A percentile compares a stretch with the other conserved stretches of the same genome.
Evolutionary conservation across 1,140 invertebrate genomes (phyloP).

Genomic region (Pseudomyrmex gracilis): DNA sequence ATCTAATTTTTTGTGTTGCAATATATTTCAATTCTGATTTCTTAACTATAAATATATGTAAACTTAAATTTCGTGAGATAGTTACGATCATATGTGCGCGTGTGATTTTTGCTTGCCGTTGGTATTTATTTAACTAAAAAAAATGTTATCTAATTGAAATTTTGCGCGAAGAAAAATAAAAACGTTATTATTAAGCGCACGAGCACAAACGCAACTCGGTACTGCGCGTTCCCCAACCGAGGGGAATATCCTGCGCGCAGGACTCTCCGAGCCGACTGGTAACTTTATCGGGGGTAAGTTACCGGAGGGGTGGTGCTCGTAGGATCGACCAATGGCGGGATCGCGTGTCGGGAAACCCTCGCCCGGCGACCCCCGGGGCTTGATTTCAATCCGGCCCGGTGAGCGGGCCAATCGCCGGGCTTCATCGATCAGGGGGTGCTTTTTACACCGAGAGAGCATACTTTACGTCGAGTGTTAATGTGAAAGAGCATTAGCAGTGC

Average conservation of each 20-base stretch:
- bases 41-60: too few species aligned
- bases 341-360: slow-evolving; percentile 66
- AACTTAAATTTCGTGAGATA: neutral
- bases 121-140: neutral
- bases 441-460: slow-evolving; percentile 78
- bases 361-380: slow-evolving; percentile 57
- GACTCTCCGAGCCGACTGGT: slow-evolving; percentile 38
- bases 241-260: slow-evolving; percentile 20
- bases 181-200: neutral
- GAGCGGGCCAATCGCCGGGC: slow-evolving; percentile 77
- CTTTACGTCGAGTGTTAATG: slow-evolving; percentile 84
- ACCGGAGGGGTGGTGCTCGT: slow-evolving; percentile 75
- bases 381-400: slow-evolving; percentile 70
- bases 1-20: too few species aligned
- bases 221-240: slow-evolving; percentile 8
- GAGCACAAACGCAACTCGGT: slow-evolving; percentile 1
- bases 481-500: slow-evolving; percentile 83
- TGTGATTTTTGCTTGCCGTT: too few species aligned
- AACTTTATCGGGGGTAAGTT: slow-evolving; percentile 61
- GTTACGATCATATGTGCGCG: neutral
- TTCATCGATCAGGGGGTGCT: slow-evolving; percentile 80
- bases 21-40: too few species aligned
- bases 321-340: slow-evolving; percentile 50
- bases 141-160: neutral
- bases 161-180: slow-evolving; percentile 2